Conservation (phyloP, 1,140 invertebrate genomes). For the Chelonus insularis region DNA sequence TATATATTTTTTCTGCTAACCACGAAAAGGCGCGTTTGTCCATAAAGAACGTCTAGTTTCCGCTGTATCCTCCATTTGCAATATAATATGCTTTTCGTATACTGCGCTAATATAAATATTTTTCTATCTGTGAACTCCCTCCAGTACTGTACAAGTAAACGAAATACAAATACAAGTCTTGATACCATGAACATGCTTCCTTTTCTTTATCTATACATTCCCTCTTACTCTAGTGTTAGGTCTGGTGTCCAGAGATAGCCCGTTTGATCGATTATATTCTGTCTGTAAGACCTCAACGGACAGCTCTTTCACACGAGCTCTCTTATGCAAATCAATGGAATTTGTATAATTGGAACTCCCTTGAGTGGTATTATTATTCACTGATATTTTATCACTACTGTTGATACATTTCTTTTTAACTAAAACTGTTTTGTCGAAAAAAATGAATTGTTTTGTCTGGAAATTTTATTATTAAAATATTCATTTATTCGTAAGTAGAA, state of each 20-base stretch:
- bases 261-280: conserved; percentile 25
- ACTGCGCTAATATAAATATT: conserved; percentile 29
- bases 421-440: too few relatives aligned
- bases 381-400: neutral
- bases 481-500: too few relatives aligned
- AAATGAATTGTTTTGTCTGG: too few relatives aligned
- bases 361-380: conserved; percentile 2
- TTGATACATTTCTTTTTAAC: neutral
- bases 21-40: too few relatives aligned
- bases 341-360: conserved; percentile 16
- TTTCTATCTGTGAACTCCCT: conserved; percentile 25
- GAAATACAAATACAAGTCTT: conserved; percentile 25
- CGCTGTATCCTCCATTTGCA: conserved; percentile 3
- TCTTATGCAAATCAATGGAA: conserved; percentile 21
- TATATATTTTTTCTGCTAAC: too few relatives aligned
- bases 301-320: neutral
- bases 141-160: too few relatives aligned
- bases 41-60: neutral
- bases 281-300: neutral
- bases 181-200: conserved; percentile 5
- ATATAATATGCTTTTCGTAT: neutral
- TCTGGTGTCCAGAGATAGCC: conserved; percentile 29
- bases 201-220: neutral
- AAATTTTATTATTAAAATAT: too few relatives aligned
- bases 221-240: neutral